phyloP scores from a whole-genome alignment of 2,113 vertebrate species.

The Bos javanicus region DNA sequence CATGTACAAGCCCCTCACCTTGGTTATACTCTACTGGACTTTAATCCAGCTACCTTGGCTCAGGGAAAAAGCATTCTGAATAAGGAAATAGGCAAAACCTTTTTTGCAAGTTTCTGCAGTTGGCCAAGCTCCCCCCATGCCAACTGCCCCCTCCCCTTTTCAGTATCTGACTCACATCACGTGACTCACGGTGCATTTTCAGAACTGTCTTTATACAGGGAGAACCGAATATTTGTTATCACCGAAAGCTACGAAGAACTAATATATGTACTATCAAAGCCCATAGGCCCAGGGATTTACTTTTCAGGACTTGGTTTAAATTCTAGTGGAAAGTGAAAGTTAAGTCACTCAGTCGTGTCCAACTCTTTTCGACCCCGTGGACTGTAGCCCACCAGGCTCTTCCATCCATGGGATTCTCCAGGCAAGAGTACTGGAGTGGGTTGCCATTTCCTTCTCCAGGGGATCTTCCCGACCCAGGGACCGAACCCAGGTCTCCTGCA shows the following conservation, averaged over 20 bases:
- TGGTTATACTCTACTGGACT: not conserved
- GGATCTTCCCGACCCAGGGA: no score
- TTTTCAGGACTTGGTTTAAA: not conserved
- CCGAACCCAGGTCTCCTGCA: no score
- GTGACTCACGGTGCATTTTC: fast-evolving
- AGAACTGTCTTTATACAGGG: not conserved
- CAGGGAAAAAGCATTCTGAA: not conserved
- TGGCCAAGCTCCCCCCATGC: not conserved
- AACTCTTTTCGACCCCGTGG: no score
- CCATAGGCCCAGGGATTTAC: not conserved
- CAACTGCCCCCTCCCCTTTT: not conserved
- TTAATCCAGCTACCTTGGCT: not conserved
- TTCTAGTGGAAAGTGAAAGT: not conserved
- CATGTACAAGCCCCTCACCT: not conserved
- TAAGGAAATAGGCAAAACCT: not conserved
- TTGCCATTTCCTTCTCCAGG: no score
- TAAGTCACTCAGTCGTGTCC: no score
- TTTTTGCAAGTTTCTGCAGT: not conserved
- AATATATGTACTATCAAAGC: not conserved
- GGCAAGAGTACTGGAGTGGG: no score
- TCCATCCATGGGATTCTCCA: no score
- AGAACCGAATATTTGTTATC: not conserved
- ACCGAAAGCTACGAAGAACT: not conserved
- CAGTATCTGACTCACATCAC: not conserved
- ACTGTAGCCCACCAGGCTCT: no score